These are phyloP conservation scores for Oscheius myriophilus DNA, from an alignment of 2,888 invertebrate species.

Conservation along the genomic window DNA sequence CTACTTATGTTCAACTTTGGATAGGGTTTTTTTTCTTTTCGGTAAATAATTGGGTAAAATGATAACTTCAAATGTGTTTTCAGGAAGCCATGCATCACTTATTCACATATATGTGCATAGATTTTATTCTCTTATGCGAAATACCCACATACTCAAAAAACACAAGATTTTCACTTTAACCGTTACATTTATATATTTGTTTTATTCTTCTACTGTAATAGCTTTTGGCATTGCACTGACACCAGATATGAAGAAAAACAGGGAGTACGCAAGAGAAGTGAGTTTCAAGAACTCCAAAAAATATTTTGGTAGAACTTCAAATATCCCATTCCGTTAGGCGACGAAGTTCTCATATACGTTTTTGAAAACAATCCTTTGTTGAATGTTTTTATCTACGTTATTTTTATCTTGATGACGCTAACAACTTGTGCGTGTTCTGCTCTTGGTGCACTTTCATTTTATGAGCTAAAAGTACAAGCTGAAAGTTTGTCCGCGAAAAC, in stretches of 20 bases:
- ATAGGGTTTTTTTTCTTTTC: conserved; percentile 10
- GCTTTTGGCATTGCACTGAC: background rate
- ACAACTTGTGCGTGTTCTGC: too few species aligned
- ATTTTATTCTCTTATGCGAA: conserved; percentile 7
- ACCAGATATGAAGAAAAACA: conserved; percentile 8
- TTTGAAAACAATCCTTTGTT: conserved; percentile 6
- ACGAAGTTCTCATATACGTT: background rate
- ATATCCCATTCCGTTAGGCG: background rate
- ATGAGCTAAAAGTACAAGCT: too few species aligned
- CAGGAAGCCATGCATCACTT: conserved; percentile 3
- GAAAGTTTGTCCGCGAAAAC: too few species aligned
- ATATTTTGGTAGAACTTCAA: conserved; percentile 16
- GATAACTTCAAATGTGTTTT: background rate
- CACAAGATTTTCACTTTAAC: background rate
- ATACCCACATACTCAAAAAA: background rate
- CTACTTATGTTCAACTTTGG: conserved; percentile 8
- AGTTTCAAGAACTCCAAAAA: background rate
- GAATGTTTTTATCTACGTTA: background rate
- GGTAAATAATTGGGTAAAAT: background rate
- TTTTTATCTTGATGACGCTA: background rate
- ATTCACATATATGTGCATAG: conserved; percentile 18
- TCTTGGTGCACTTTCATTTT: too few species aligned
- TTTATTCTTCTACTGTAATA: background rate
- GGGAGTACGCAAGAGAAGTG: conserved; percentile 8
- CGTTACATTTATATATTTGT: background rate